A percentile compares a stretch with the other conserved stretches of the same genome.
Evolutionary conservation across 2,888 invertebrate species (phyloP).

Genomic region (Notodonta ziczac): DNA sequence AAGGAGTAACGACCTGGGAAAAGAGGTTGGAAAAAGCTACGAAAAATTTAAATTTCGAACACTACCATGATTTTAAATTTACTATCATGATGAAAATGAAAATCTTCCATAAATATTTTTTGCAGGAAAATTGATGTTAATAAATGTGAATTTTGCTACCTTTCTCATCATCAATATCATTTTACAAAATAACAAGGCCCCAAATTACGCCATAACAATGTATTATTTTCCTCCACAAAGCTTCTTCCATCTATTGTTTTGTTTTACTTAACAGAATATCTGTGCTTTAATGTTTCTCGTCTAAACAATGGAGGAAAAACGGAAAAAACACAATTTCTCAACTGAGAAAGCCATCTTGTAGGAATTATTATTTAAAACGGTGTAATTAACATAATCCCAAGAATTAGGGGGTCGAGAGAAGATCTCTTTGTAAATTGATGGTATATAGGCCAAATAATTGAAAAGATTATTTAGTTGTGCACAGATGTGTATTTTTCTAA

Average conservation of each 20-base stretch:
- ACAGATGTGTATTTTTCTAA: too few relatives aligned
- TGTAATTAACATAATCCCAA: constrained; percentile 23
- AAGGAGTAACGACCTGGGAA: too few relatives aligned
- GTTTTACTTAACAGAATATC: background rate
- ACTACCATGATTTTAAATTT: too few relatives aligned
- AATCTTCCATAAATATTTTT: too few relatives aligned
- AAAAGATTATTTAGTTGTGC: too few relatives aligned
- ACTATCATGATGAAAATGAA: too few relatives aligned
- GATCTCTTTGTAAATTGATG: constrained; percentile 19
- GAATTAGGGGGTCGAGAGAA: constrained; percentile 11
- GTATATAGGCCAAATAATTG: too few relatives aligned
- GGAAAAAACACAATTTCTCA: constrained; percentile 10
- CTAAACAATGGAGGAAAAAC: constrained; percentile 14
- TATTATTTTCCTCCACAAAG: background rate
- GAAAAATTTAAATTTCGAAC: too few relatives aligned
- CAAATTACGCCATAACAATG: background rate
- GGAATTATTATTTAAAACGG: constrained; percentile 24
- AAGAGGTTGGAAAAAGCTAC: too few relatives aligned
- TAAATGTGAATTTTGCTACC: too few relatives aligned
- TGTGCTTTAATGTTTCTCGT: constrained; percentile 7
- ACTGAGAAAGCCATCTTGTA: constrained; percentile 13
- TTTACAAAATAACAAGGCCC: background rate
- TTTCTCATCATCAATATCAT: background rate
- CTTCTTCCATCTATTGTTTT: background rate
- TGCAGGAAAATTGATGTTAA: too few relatives aligned